These are phyloP conservation scores for Ornithoptera priamus DNA, from an alignment of 2,888 invertebrate species.

Conservation along the genomic window DNA sequence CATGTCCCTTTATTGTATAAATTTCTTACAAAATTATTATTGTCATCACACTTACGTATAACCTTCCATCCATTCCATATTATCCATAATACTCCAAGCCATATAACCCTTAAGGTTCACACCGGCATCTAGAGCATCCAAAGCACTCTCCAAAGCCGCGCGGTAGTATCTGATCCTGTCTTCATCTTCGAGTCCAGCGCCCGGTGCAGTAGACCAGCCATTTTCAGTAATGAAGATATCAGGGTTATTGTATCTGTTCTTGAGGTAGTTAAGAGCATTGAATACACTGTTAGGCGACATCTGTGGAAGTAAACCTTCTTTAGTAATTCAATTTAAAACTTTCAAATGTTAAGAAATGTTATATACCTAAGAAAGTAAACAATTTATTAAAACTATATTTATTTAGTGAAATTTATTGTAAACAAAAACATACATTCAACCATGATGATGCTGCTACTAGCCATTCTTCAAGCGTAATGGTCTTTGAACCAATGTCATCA, in stretches of 20 bases:
- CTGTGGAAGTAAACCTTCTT: slow-evolving; percentile 40
- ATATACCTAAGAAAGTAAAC: background rate
- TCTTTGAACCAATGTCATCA: slow-evolving; percentile 46
- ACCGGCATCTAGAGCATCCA: slow-evolving; percentile 67
- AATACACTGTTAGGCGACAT: slow-evolving; percentile 80
- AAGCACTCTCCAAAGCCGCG: slow-evolving; percentile 60
- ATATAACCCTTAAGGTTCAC: slow-evolving; percentile 77
- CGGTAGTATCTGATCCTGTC: slow-evolving; percentile 66
- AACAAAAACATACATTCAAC: slow-evolving; percentile 47
- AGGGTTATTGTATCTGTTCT: slow-evolving; percentile 71
- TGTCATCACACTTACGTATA: slow-evolving; percentile 55
- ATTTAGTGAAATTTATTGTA: background rate
- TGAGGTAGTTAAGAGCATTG: slow-evolving; percentile 73
- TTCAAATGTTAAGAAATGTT: background rate
- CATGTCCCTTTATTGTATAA: too few relatives aligned
- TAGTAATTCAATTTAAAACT: background rate
- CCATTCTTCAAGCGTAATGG: slow-evolving; percentile 47
- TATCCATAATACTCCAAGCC: slow-evolving; percentile 83
- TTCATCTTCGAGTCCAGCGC: slow-evolving; percentile 59
- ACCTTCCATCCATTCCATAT: slow-evolving; percentile 82
- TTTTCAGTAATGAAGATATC: slow-evolving; percentile 82
- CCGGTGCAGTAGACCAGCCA: slow-evolving; percentile 69
- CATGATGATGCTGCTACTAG: slow-evolving; percentile 46
- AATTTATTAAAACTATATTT: background rate
- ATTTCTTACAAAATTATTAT: background rate